phyloP scores from a whole-genome alignment of 2,888 invertebrate genomes.

The Drosophila quinaria region DNA sequence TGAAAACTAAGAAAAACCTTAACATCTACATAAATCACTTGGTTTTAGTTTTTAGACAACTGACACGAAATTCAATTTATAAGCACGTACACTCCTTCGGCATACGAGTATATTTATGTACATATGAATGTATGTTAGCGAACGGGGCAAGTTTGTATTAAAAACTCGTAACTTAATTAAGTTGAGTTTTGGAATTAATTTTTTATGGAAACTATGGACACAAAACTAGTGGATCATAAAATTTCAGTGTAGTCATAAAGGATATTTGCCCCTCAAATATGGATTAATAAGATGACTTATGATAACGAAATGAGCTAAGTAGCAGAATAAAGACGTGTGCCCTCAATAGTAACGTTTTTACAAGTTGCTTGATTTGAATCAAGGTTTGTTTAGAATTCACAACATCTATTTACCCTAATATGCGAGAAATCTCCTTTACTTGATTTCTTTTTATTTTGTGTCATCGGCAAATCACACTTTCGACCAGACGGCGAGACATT shows the following conservation, averaged over 20 bases:
- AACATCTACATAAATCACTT: slow-evolving; percentile 53
- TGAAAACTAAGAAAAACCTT: slow-evolving; percentile 36
- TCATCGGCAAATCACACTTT: slow-evolving; percentile 62
- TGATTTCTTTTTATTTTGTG: slow-evolving; percentile 9
- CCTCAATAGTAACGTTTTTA: not conserved
- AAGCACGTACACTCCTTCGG: slow-evolving; percentile 16
- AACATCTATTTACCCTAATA: slow-evolving; percentile 4
- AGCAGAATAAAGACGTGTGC: not conserved
- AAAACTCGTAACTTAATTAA: not conserved
- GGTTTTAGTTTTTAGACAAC: slow-evolving; percentile 28
- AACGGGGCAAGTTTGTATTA: not conserved
- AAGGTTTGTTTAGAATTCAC: not conserved
- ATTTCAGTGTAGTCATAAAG: no score
- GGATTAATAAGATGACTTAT: not conserved
- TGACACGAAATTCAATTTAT: slow-evolving; percentile 35
- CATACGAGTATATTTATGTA: not conserved
- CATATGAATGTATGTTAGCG: not conserved
- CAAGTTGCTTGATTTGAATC: not conserved
- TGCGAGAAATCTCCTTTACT: slow-evolving; percentile 1
- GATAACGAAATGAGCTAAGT: not conserved
- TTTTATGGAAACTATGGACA: not conserved
- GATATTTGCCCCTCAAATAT: no score
- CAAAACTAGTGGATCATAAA: not conserved
- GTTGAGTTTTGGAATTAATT: not conserved
- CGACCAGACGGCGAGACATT: slow-evolving; percentile 84